phyloP scores from a whole-genome alignment of 37 sponge, comb jelly and placozoan species.

The Bolinopsis microptera region DNA sequence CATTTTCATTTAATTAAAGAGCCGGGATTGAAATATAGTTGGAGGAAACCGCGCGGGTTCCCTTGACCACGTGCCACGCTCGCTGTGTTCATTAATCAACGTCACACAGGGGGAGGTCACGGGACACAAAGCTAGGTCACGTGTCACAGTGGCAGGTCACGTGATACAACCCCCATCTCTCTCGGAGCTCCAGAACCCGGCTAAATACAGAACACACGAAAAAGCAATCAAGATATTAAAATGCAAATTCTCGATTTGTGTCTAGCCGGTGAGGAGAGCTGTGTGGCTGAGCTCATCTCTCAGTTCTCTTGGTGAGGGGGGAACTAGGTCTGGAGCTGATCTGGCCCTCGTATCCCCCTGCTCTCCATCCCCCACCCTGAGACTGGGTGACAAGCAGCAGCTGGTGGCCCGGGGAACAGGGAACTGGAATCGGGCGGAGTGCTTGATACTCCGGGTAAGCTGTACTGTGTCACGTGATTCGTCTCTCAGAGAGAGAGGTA shows the following conservation, averaged over 20 bases:
- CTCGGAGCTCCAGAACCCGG: constrained; percentile 7
- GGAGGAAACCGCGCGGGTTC: constrained; percentile 25
- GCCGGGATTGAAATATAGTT: constrained; percentile 30
- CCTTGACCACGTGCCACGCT: constrained; percentile 29
- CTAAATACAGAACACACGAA: constrained; percentile 66
- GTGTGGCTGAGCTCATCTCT: not conserved
- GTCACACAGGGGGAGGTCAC: constrained; percentile 42
- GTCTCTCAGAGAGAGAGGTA: not conserved
- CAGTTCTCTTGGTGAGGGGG: too few species aligned
- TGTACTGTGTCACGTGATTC: not conserved
- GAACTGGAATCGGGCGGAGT: not conserved
- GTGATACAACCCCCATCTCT: constrained; percentile 50
- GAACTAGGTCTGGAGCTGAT: not conserved
- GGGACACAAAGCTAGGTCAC: not conserved
- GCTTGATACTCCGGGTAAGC: not conserved
- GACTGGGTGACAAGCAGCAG: not conserved
- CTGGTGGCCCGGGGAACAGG: not conserved
- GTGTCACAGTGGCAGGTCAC: not conserved
- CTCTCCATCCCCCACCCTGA: not conserved
- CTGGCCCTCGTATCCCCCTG: not conserved
- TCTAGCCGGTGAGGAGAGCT: not conserved
- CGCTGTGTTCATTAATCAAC: constrained; percentile 61
- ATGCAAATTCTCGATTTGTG: constrained; percentile 62
- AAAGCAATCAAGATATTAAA: constrained; percentile 66
- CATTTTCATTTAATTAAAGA: constrained; percentile 52